Conservation (phyloP, 2,113 vertebrate genomes). For the Spea multiplicata region DNA sequence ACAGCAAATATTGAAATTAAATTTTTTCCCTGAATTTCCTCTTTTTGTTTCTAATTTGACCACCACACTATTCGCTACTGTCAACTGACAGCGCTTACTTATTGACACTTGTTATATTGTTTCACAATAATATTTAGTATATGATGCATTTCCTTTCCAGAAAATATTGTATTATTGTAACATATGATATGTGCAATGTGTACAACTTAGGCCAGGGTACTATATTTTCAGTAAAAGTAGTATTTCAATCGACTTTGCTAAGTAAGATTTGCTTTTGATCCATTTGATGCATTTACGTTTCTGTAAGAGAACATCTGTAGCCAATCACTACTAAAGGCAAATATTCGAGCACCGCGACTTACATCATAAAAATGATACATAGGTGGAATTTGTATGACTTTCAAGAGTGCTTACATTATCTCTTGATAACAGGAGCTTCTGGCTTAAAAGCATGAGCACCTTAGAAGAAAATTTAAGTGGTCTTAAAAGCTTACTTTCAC, state of each 20-base stretch:
- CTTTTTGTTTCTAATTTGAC: no score
- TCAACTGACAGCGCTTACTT: no score
- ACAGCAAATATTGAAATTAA: no score
- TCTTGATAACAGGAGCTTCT: background rate
- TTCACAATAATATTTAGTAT: no score
- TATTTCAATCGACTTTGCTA: no score
- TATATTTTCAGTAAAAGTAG: no score
- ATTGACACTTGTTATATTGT: no score
- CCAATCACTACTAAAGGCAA: background rate
- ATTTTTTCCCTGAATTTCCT: no score
- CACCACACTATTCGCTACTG: no score
- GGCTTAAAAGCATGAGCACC: conserved; percentile 10
- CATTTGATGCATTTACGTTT: background rate
- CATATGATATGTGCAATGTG: background rate
- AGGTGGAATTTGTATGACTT: conserved; percentile 2
- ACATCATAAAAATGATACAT: conserved; percentile 19
- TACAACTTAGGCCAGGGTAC: background rate
- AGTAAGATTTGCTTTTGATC: no score
- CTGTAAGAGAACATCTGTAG: conserved; percentile 5
- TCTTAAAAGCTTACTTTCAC: conserved; percentile 2
- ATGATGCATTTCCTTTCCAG: no score
- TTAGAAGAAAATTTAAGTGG: background rate
- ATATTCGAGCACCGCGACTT: background rate
- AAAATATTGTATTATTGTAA: no score
- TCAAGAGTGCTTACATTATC: conserved; percentile 3